phyloP scores from a whole-genome alignment of 2,888 invertebrate species.

The Fabriciana adippe region DNA sequence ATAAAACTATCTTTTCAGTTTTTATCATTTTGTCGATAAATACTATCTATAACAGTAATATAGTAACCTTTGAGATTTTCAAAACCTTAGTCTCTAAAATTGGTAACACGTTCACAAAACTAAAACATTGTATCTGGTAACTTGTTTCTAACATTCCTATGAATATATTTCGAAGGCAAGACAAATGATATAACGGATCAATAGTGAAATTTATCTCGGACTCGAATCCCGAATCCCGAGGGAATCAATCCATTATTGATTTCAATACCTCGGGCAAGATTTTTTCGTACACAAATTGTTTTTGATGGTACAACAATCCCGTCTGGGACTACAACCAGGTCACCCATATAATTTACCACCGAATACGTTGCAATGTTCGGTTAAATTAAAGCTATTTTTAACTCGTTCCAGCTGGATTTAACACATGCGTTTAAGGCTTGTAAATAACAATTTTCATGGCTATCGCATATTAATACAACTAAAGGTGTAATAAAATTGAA shows the following conservation, averaged over 20 bases:
- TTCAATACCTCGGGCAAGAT: conserved; percentile 22
- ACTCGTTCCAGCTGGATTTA: conserved; percentile 1
- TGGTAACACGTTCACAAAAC: too few species aligned
- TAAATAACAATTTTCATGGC: neutral
- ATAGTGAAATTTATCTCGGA: conserved; percentile 11
- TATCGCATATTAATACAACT: too few species aligned
- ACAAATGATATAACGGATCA: conserved; percentile 10
- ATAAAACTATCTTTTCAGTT: too few species aligned
- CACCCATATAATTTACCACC: conserved; percentile 20
- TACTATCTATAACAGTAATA: too few species aligned
- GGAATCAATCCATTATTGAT: conserved; percentile 26
- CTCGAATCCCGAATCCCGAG: conserved; percentile 3
- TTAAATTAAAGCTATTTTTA: conserved; percentile 15
- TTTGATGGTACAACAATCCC: conserved; percentile 13
- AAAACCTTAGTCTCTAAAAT: too few species aligned
- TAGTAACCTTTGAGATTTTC: too few species aligned
- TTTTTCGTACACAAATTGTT: conserved; percentile 28
- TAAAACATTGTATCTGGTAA: neutral
- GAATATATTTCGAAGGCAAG: conserved; percentile 2
- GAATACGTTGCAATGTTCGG: conserved; percentile 5
- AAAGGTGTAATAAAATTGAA: neutral
- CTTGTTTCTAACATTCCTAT: neutral
- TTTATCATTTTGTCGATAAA: too few species aligned
- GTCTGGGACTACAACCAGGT: conserved; percentile 17
- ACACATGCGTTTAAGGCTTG: neutral